Evolutionary conservation across 2,797 vertebrate species (phyloP), one percentile per base, ranked within the genome.

Genomic region (Furcifer pardalis): DNA sequence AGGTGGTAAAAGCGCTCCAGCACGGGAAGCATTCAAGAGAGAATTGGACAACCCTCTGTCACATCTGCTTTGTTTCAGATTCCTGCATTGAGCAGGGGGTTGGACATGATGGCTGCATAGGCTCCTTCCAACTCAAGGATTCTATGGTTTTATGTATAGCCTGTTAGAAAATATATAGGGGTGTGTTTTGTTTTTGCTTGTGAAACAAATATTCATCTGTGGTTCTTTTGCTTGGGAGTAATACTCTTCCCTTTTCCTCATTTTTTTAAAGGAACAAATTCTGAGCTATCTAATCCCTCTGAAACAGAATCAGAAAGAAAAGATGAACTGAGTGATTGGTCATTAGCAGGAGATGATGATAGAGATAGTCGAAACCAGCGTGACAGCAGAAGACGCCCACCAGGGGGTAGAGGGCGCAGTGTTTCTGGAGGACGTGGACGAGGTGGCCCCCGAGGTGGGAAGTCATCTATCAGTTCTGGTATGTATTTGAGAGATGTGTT

Each of bases 241-340:
- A n/a, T n/a, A n/a, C n/a, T n/a, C 37, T 13, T 46, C 86, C 0
- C 81, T 80, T 87, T 86, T 56, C 74, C 7, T 0, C 87, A 8
- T 89, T 49, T 91, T 83, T 82, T 74, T 46, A 81, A 91, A 99
- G 98, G 98, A 95, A 98, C 97, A 90, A 99, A 98, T 94, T 99
- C 98, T 0, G 98, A 99, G 96, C 97, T 99, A 89, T 98, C 98
- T 84, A 99, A 99, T 40, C 97, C 97, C 69, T 99, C 98, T 4
- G 98, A 99, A 96, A 99, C 98, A 0, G 98, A 99, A 88, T 99
- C 98, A 6, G 98, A 99, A 93, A 97, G 98, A 71, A 98, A 96
- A 94, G 98, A 99, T 32, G 98, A 99, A 95, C 96, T 99, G 89
- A 99, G 98, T 84, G 98, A 99, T 94, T 99, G 98, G 98, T 99